Conservation (phyloP, 1,140 invertebrate genomes). For the Drosophila sulfurigaster region DNA sequence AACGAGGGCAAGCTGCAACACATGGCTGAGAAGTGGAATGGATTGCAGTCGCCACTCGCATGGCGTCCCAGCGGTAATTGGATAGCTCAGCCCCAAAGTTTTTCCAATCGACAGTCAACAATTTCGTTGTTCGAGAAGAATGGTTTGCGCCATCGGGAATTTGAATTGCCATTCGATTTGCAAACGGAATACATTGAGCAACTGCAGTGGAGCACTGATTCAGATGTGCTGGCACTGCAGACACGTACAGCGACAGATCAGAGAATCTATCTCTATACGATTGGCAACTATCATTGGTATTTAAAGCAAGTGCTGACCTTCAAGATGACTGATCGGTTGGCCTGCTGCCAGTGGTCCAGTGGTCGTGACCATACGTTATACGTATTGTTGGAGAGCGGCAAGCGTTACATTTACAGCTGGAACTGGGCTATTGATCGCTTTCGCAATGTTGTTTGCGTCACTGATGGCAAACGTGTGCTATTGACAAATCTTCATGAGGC, state of each 20-base stretch:
- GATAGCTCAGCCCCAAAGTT: conserved; percentile 90
- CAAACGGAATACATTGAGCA: conserved; percentile 87
- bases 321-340: conserved; percentile 76
- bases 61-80: conserved; percentile 94
- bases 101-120: conserved; percentile 88
- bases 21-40: conserved; percentile 90
- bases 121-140: conserved; percentile 96
- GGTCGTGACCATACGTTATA: conserved; percentile 87
- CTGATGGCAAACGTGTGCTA: conserved; percentile 91
- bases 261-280: conserved; percentile 91
- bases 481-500: conserved; percentile 90
- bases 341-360: conserved; percentile 88
- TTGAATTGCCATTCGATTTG: conserved; percentile 88
- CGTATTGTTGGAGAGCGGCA: conserved; percentile 86
- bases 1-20: conserved; percentile 90
- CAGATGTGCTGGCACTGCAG: conserved; percentile 90
- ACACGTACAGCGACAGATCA: conserved; percentile 82
- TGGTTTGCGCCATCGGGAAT: conserved; percentile 94
- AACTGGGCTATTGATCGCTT: conserved; percentile 75
- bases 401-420: conserved; percentile 86
- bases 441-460: conserved; percentile 88
- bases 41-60: conserved; percentile 89
- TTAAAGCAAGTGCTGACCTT: conserved; percentile 89
- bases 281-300: conserved; percentile 96
- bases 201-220: conserved; percentile 92